These are phyloP conservation scores for Spilarctia lutea DNA, from an alignment of 2,888 invertebrate genomes.

Conservation along the genomic window DNA sequence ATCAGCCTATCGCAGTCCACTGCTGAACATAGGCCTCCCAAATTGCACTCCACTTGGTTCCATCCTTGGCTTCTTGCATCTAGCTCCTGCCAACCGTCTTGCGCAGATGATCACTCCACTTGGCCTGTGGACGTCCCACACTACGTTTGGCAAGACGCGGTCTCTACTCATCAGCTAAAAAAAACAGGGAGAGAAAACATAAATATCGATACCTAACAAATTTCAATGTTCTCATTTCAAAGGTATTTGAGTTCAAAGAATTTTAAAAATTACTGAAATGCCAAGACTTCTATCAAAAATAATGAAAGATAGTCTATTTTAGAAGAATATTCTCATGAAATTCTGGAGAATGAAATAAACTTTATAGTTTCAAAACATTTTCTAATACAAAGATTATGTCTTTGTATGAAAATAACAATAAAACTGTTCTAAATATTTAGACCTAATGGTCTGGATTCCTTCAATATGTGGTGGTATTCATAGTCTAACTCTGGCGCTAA, in stretches of 20 bases:
- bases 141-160: too few relatives aligned
- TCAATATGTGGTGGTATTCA: constrained; percentile 35
- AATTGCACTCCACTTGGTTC: too few relatives aligned
- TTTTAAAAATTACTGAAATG: background rate
- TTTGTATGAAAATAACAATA: background rate
- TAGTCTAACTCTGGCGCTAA: constrained; percentile 41
- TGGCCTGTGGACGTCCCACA: too few relatives aligned
- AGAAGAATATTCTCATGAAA: background rate
- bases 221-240: background rate
- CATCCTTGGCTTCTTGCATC: too few relatives aligned
- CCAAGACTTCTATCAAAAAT: background rate
- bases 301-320: background rate
- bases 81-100: too few relatives aligned
- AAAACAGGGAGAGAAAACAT: background rate
- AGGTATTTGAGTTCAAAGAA: background rate
- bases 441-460: constrained; percentile 21
- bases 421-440: background rate
- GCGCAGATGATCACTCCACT: too few relatives aligned
- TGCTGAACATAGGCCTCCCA: too few relatives aligned
- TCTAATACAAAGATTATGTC: background rate
- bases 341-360: background rate
- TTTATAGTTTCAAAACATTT: background rate
- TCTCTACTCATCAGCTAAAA: too few relatives aligned
- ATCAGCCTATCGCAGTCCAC: too few relatives aligned
- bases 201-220: background rate